Percentiles rank a stretch among this genome's conserved stretches.
These are phyloP conservation scores for Nymphalis io DNA, from an alignment of 1,140 invertebrate genomes.

Conservation along the genomic window DNA sequence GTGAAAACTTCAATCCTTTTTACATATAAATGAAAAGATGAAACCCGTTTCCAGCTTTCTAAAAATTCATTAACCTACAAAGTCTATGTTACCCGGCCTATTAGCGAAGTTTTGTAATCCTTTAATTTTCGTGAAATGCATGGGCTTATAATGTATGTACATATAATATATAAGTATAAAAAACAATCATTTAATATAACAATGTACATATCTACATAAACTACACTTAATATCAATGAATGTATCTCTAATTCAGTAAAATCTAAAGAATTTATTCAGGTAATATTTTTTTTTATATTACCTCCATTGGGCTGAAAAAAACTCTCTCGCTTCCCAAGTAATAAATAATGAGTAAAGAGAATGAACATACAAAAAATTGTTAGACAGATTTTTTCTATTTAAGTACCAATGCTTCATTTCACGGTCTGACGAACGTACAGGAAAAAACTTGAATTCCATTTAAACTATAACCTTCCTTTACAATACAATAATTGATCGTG, in stretches of 20 bases:
- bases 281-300: neutral
- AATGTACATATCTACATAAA: too few species aligned
- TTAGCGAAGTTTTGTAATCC: too few species aligned
- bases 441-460: neutral
- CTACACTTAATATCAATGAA: too few species aligned
- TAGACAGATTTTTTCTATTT: neutral
- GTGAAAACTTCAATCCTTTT: too few species aligned
- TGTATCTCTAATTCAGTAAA: neutral
- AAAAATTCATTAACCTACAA: too few species aligned
- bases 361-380: neutral
- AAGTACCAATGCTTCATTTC: conserved; percentile 2
- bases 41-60: too few species aligned
- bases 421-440: conserved; percentile 2
- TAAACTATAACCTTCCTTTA: neutral
- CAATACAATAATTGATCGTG: neutral
- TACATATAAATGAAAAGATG: too few species aligned
- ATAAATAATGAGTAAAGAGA: conserved; percentile 1
- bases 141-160: too few species aligned
- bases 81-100: too few species aligned
- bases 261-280: neutral
- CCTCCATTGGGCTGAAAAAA: neutral
- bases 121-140: too few species aligned
- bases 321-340: neutral
- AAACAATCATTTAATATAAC: too few species aligned
- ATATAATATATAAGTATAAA: too few species aligned